Evolutionary conservation across 2,888 invertebrate species (phyloP), one percentile per base, ranked within the genome.

Genomic region (Cecidostiba fungosa): DNA sequence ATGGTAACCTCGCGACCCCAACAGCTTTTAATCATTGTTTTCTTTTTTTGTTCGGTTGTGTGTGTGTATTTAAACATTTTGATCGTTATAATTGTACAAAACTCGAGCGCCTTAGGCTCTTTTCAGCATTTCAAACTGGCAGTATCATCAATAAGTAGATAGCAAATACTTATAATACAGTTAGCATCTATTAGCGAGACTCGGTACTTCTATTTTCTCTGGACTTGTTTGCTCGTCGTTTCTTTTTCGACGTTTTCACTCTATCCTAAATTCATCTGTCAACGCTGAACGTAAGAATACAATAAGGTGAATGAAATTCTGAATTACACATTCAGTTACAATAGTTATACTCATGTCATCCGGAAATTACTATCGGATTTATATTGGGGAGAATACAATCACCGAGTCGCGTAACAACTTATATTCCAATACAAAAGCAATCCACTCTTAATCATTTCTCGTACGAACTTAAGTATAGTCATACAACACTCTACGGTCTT

Each of bases 61-160:
- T 6, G 87, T 77, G 62, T 80, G 50, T 87, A 82, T 76, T 82
- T 66, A 69, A 66, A 72, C 54, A 84, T 84, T 86, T 82, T 78
- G 32, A 73, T 86, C 76, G 69, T 86, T 80, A 78, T 73, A 88
- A 89, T 89, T 86, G 88, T 90, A 90, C 87, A 89, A 89, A 89
- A 90, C 85, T 86, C 87, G 80, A 85, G 78, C 87, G 86, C 86
- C 84, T n/a, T 84, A 47, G 86, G 89, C 89, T 86, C 77, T 84
- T 86, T 84, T 87, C 83, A 85, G 88, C 88, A 85, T 88, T 88
- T 87, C 84, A 85, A 84, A 85, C 86, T 90, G 91, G 91, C 91
- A 91, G 91, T 91, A 89, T 91, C 89, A 83, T 90, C 88, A 83
- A 88, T 90, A 91, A 90, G 90, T 91, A 90, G 86, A 88, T 86